Base-by-base conservation (phyloP, 2,888 invertebrate genomes). In the Malacosoma neustria region DNA sequence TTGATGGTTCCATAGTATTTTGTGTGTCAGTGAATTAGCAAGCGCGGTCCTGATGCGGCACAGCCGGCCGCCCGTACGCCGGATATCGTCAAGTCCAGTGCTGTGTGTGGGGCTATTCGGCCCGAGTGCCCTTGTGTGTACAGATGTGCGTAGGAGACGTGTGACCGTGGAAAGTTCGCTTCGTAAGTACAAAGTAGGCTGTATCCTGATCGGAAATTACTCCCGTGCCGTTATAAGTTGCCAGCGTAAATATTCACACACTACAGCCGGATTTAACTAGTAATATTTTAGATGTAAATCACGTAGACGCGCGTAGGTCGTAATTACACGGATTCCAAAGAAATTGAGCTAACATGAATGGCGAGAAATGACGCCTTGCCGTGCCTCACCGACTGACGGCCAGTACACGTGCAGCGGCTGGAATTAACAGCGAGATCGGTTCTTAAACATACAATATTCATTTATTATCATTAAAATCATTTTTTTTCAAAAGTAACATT, bases 71-170 rank as follows among this genome's bases (percentile, higher is more conserved):
- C 67, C 55, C 52, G 46, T 48, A 48, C 57, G 51, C 53, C 50
- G 48, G 48, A 51, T 51, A 49, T 55, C 45, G 46, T 40, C 46
- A 48, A 61, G 66, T 61, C 57, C 58, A 68, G 82, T 82, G 82
- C 65, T 67, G 73, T 80, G 80, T 79, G 74, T 82, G 75, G 71
- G 80, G 74, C 70, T 70, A 39, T 50, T 56, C 49, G 73, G 77
- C 69, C 79, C 69, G 68, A 75, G 84, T 84, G 84, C 70, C 72
- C 75, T 79, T 77, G 79, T 81, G 79, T 81, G 77, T 64, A 58
- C 61, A 62, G 70, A 71, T 79, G 71, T 79, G 80, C 76, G 71
- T 77, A 75, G 79, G 72, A 76, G 71, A 72, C 62, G 72, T 72
- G 75, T 77, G 73, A 72, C 72, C 72, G 77, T 75, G 81, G 81